phyloP scores from a whole-genome alignment of 2,797 vertebrate species.

The Pelobates cultripes region DNA sequence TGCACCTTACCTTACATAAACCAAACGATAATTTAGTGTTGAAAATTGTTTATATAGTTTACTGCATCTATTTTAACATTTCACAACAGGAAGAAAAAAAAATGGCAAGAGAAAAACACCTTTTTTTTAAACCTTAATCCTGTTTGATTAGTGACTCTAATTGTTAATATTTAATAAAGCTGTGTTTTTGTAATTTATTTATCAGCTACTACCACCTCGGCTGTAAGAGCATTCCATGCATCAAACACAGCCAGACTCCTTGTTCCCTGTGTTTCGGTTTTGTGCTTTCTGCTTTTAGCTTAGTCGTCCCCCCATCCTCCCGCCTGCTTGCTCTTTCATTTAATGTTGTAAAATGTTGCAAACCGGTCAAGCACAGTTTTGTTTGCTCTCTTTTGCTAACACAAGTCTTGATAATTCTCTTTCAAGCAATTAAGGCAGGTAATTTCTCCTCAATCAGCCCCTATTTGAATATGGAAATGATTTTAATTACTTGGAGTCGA shows the following conservation, averaged over 20 bases:
- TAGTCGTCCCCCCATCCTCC: constrained; percentile 8
- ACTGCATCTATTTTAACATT: too few relatives aligned
- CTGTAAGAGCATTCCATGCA: not conserved
- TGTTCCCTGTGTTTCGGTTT: not conserved
- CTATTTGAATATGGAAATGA: constrained; percentile 81
- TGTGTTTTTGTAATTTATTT: too few relatives aligned
- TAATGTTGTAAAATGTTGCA: constrained; percentile 43
- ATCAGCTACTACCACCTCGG: too few relatives aligned
- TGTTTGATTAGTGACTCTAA: too few relatives aligned
- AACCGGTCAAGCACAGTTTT: constrained; percentile 46
- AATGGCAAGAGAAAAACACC: too few relatives aligned
- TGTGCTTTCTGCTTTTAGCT: constrained; percentile 27
- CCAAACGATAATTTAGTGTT: too few relatives aligned
- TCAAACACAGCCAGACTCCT: not conserved
- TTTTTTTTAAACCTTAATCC: too few relatives aligned
- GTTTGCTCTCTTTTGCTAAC: constrained; percentile 51
- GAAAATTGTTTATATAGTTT: too few relatives aligned
- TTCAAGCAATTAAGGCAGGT: constrained; percentile 70
- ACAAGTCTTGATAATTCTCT: constrained; percentile 60
- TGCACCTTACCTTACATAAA: too few relatives aligned
- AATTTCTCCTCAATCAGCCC: constrained; percentile 75
- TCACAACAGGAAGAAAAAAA: too few relatives aligned
- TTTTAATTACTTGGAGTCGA: constrained; percentile 81
- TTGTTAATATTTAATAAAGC: too few relatives aligned
- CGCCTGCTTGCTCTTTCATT: constrained; percentile 27